A percentile compares a stretch with the other conserved stretches of the same genome.
Conservation (phyloP, 2,797 vertebrate genomes). For the Onychomys arenicola region DNA sequence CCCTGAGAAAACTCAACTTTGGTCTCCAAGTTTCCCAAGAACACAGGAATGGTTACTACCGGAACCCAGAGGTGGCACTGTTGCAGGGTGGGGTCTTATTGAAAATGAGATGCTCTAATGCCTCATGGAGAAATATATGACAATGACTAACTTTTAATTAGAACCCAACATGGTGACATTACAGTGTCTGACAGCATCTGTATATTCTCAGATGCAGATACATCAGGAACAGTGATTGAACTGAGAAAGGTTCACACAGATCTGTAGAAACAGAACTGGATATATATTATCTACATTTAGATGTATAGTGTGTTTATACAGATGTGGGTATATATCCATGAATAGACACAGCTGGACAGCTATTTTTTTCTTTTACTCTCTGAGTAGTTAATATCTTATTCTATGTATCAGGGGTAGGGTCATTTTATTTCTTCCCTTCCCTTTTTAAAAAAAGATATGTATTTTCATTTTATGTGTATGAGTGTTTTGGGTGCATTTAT, state of each 20-base stretch:
- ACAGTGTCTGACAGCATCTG: neutral
- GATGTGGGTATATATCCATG: no score
- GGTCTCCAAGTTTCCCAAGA: neutral
- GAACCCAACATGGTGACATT: neutral
- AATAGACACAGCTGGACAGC: neutral
- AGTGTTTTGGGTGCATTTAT: neutral
- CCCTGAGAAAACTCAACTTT: neutral
- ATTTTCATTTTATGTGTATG: neutral
- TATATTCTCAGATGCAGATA: neutral
- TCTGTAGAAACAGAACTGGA: neutral
- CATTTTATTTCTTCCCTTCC: neutral
- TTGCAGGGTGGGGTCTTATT: neutral
- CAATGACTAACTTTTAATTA: constrained; percentile 38
- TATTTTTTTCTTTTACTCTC: neutral
- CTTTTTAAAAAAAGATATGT: neutral
- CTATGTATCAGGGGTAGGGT: neutral
- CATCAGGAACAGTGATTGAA: neutral
- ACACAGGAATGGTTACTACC: neutral
- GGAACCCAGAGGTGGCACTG: neutral
- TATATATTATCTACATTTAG: neutral
- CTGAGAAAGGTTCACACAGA: neutral
- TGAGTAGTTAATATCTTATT: neutral
- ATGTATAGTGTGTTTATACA: neutral
- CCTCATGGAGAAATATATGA: constrained; percentile 25
- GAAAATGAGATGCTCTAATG: neutral